A percentile compares a stretch with the other conserved stretches of the same genome.
phyloP scores from a whole-genome alignment of 2,888 invertebrate genomes.

The Nymphalis c-album region DNA sequence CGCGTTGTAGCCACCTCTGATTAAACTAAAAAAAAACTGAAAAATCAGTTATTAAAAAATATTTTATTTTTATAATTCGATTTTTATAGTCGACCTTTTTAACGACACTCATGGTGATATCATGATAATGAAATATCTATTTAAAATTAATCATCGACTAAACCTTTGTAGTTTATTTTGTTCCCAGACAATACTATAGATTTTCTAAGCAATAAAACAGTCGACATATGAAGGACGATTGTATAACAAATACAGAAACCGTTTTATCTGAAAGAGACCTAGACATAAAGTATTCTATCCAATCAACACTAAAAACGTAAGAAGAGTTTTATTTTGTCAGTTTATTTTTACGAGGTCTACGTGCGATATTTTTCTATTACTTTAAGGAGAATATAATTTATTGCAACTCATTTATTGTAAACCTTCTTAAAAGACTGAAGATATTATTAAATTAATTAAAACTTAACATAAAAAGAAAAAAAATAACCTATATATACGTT shows the following conservation, averaged over 20 bases:
- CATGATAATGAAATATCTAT: neutral
- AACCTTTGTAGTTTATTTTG: neutral
- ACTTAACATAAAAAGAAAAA: too few relatives aligned
- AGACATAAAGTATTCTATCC: constrained; percentile 33
- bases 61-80: too few relatives aligned
- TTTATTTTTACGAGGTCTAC: constrained; percentile 24
- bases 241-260: constrained; percentile 24
- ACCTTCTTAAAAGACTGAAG: too few relatives aligned
- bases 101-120: too few relatives aligned
- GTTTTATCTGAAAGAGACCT: constrained; percentile 21
- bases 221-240: neutral
- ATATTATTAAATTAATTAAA: too few relatives aligned
- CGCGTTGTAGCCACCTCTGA: too few relatives aligned
- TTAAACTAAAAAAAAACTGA: too few relatives aligned
- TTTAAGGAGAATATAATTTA: neutral
- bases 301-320: constrained; percentile 35
- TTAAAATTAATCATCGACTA: neutral
- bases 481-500: too few relatives aligned
- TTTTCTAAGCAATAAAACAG: neutral
- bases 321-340: constrained; percentile 25
- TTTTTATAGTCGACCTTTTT: too few relatives aligned
- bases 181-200: neutral
- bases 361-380: neutral
- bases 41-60: too few relatives aligned
- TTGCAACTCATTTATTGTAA: too few relatives aligned